Evolutionary conservation across 1,140 invertebrate species (phyloP).

Genomic region (Diploscapter pachys): DNA sequence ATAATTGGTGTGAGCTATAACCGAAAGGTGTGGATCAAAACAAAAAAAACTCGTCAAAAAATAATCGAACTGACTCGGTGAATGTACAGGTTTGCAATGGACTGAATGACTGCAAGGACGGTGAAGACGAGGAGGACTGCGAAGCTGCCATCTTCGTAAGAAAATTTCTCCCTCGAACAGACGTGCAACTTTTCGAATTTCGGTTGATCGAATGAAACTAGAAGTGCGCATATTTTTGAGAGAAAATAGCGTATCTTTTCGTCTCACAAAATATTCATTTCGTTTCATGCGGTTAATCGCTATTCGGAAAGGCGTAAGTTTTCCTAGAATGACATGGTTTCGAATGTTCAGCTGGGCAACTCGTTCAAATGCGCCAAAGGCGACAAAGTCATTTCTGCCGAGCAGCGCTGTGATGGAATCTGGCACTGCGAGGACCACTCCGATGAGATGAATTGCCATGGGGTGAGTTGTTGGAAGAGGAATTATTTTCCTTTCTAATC

Average conservation of each 20-base stretch:
- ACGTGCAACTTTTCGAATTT: background rate
- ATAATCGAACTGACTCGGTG: background rate
- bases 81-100: conserved; percentile 29
- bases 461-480: background rate
- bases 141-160: background rate
- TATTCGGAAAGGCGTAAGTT: conserved; percentile 5
- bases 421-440: background rate
- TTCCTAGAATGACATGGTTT: conserved; percentile 23
- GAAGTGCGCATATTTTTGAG: too few species aligned
- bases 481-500: too few species aligned
- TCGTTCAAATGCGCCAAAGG: too few species aligned
- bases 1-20: too few species aligned
- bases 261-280: background rate
- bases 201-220: background rate
- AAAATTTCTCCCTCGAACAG: too few species aligned
- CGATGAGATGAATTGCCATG: conserved; percentile 19
- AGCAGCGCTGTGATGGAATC: too few species aligned
- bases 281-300: conserved; percentile 9
- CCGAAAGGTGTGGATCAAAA: too few species aligned
- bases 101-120: conserved; percentile 23
- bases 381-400: too few species aligned
- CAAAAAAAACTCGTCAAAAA: too few species aligned
- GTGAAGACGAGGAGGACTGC: conserved; percentile 32
- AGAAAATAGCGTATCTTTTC: too few species aligned
- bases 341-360: background rate